Percentiles rank a stretch among this genome's conserved stretches.
Evolutionary conservation across 30 jellyfish, hydroid and myxozoan species (phyloP).

Genomic region (Cassiopea xamachana): DNA sequence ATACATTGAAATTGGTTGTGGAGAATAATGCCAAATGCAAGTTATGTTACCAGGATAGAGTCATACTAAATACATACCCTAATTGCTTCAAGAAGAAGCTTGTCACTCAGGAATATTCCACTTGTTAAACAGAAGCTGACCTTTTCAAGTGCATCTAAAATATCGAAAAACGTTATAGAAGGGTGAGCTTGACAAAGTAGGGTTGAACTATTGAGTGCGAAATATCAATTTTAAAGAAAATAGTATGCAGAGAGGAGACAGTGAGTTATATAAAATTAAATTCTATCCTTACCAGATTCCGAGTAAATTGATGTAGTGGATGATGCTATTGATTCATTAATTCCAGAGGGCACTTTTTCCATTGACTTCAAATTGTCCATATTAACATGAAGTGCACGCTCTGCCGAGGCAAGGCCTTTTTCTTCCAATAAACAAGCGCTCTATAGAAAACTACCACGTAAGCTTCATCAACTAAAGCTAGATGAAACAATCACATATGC

Average conservation of each 20-base stretch:
- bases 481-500: not conserved
- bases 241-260: not conserved
- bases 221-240: too few species aligned
- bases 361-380: slow-evolving; percentile 35
- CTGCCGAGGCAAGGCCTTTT: not conserved
- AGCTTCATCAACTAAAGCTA: not conserved
- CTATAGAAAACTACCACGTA: not conserved
- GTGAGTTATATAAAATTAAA: not conserved
- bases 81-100: slow-evolving; percentile 87
- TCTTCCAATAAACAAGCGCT: not conserved
- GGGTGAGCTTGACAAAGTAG: too few species aligned
- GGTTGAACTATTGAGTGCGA: too few species aligned
- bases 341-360: slow-evolving; percentile 41
- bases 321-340: slow-evolving; percentile 50
- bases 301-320: slow-evolving; percentile 53
- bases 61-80: slow-evolving; percentile 58
- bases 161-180: not conserved
- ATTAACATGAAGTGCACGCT: not conserved
- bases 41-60: not conserved
- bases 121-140: slow-evolving; percentile 83
- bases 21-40: not conserved
- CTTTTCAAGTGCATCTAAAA: slow-evolving; percentile 55
- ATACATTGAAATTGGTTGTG: not conserved
- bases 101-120: slow-evolving; percentile 75
- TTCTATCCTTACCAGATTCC: slow-evolving; percentile 38